phyloP scores from a whole-genome alignment of 1,140 invertebrate genomes.

The Phenacoccus solenopsis region DNA sequence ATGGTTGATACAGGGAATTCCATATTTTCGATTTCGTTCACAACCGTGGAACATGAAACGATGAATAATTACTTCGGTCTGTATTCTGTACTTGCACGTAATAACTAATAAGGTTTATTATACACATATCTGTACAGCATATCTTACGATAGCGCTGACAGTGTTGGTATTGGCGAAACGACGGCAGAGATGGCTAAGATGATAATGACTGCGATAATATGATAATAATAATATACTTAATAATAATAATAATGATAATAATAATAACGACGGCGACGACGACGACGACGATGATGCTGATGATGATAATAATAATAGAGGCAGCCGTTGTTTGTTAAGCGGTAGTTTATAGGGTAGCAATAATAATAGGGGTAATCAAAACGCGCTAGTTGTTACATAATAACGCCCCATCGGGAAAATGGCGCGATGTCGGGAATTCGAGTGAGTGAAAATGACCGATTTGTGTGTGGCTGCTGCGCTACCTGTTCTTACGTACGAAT shows the following conservation, averaged over 20 bases:
- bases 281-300: too few species aligned
- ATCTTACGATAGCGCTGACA: too few species aligned
- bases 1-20: too few species aligned
- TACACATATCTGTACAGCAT: too few species aligned
- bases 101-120: too few species aligned
- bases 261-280: neutral
- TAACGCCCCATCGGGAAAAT: slow-evolving; percentile 11
- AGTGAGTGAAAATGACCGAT: neutral
- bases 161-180: neutral
- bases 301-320: slow-evolving; percentile 7
- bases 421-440: neutral
- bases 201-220: slow-evolving; percentile 11
- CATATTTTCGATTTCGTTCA: too few species aligned
- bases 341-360: slow-evolving; percentile 10
- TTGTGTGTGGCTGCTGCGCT: neutral
- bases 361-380: slow-evolving; percentile 18
- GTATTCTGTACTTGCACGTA: too few species aligned
- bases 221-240: slow-evolving; percentile 16
- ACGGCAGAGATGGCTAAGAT: neutral
- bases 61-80: too few species aligned
- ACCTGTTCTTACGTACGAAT: too few species aligned
- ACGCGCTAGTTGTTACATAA: slow-evolving; percentile 14
- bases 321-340: slow-evolving; percentile 14
- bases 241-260: neutral
- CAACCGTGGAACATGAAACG: too few species aligned